Base-by-base conservation (phyloP, 2,113 vertebrate genomes). In the Myanophis thanlyinensis region DNA sequence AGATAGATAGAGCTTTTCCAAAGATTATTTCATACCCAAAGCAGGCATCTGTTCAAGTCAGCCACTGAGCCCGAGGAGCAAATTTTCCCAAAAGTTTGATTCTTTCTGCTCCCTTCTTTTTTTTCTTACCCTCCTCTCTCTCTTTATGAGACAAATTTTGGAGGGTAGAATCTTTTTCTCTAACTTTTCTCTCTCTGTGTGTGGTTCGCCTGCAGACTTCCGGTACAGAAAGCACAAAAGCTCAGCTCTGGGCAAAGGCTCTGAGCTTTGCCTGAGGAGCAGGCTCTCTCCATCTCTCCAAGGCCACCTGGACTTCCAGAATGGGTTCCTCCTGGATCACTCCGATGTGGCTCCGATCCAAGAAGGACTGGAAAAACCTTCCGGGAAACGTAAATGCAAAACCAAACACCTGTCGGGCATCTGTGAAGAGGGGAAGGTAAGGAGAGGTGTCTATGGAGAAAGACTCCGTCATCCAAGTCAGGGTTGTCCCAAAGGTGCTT, bases 341-440 rank as follows among this genome's bases (percentile, higher is more conserved):
- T 95, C 97, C 0, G 94, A 96, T 53, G 96, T 97, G 27, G 98
- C 98, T 93, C 93, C 97, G 0, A 96, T 95, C 91, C 97, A 98
- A 40, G 98, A 98, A 93, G 96, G 96, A 94, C 96, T 95, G 30
- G 98, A 99, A 96, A 99, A 99, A 94, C 99, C 99, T 90, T 98
- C 99, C 91, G 99, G 99, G 96, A 99, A 99, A 96, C 98, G 99
- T 94, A 99, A 99, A 97, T 99, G 99, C 97, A 99, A 99, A 97
- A 99, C 98, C 97, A 99, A 99, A 94, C 99, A 99, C 96, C 96
- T 99, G 92, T 96, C 97, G 92, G 98, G 98, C 25, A 88, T 97
- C 95, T 96, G 96, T 18, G 98, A 99, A 0, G 98, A 99, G 94
- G 96, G 96, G 93, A 99, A 99, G 98, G 99, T 99, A 96, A 2